These are phyloP conservation scores for Tinea trinotella DNA, from an alignment of 2,888 invertebrate genomes.

Conservation along the genomic window DNA sequence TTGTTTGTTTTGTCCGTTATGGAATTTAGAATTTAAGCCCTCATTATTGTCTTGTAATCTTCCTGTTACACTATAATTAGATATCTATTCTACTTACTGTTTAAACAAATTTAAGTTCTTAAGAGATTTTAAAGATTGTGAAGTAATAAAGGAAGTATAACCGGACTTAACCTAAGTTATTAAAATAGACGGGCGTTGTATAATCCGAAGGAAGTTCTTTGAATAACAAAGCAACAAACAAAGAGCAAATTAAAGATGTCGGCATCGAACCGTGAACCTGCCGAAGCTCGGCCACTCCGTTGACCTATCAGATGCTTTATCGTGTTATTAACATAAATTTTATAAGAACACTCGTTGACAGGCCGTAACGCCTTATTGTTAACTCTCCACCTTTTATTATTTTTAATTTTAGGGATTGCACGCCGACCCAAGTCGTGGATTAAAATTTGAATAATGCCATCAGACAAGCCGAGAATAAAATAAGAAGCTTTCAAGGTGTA, in stretches of 20 bases:
- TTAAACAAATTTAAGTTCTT: too few species aligned
- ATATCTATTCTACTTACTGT: too few species aligned
- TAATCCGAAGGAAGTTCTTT: slow-evolving; percentile 13
- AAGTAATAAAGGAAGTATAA: too few species aligned
- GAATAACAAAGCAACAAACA: slow-evolving; percentile 10
- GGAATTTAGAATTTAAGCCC: slow-evolving; percentile 2
- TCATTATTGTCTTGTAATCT: neutral
- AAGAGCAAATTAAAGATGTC: slow-evolving; percentile 16
- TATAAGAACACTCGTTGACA: slow-evolving; percentile 28
- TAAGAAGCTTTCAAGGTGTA: slow-evolving; percentile 24
- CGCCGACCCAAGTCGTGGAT: slow-evolving; percentile 23
- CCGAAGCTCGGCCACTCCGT: slow-evolving; percentile 18
- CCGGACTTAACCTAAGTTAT: too few species aligned
- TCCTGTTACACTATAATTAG: too few species aligned
- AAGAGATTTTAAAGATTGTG: too few species aligned
- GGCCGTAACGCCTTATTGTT: slow-evolving; percentile 28
- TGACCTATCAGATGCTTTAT: slow-evolving; percentile 25
- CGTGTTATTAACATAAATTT: slow-evolving; percentile 35
- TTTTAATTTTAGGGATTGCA: slow-evolving; percentile 35
- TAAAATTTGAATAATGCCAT: slow-evolving; percentile 37
- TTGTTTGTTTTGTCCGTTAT: slow-evolving; percentile 1
- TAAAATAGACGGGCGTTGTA: neutral
- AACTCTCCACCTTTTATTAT: slow-evolving; percentile 21
- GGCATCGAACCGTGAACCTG: slow-evolving; percentile 19
- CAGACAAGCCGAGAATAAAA: slow-evolving; percentile 34